Percentiles rank a stretch among this genome's conserved stretches.
phyloP scores from a whole-genome alignment of 2,797 vertebrate genomes.

The Galagoides demidoff region DNA sequence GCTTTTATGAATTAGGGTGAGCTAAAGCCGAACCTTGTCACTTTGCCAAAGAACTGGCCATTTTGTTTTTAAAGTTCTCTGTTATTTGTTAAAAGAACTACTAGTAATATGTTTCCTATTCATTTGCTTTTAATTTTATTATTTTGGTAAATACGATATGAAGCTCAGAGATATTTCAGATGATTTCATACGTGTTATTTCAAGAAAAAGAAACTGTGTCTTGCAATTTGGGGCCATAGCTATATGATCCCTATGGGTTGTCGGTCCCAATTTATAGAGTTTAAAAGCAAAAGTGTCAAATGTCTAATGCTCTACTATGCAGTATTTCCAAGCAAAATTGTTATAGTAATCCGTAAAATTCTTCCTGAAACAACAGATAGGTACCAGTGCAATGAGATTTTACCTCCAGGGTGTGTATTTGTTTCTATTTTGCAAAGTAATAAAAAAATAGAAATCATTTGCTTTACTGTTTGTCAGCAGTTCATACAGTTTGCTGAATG shows the following conservation, averaged over 20 bases:
- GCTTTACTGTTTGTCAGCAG: not conserved
- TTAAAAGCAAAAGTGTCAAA: not conserved
- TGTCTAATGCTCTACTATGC: not conserved
- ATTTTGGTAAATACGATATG: conserved; percentile 6
- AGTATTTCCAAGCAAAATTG: conserved; percentile 48
- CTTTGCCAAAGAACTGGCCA: conserved; percentile 44
- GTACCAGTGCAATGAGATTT: not conserved
- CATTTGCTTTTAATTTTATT: conserved; percentile 24
- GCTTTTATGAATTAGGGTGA: conserved; percentile 38
- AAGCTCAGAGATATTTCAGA: not conserved
- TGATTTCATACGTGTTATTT: not conserved
- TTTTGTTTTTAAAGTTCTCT: conserved; percentile 21
- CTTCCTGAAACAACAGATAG: not conserved
- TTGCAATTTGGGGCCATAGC: not conserved
- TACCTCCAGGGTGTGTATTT: not conserved
- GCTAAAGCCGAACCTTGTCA: not conserved
- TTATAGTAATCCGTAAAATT: not conserved
- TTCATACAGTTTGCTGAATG: not conserved
- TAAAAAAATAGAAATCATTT: not conserved
- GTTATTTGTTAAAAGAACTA: conserved; percentile 36
- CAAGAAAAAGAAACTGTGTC: conserved; percentile 3
- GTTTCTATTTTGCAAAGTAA: not conserved
- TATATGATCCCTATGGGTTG: not conserved
- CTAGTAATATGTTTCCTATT: not conserved
- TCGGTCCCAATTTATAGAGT: not conserved